These are phyloP conservation scores for Rhorus exstirpatorius DNA, from an alignment of 2,888 invertebrate species.

Conservation along the genomic window DNA sequence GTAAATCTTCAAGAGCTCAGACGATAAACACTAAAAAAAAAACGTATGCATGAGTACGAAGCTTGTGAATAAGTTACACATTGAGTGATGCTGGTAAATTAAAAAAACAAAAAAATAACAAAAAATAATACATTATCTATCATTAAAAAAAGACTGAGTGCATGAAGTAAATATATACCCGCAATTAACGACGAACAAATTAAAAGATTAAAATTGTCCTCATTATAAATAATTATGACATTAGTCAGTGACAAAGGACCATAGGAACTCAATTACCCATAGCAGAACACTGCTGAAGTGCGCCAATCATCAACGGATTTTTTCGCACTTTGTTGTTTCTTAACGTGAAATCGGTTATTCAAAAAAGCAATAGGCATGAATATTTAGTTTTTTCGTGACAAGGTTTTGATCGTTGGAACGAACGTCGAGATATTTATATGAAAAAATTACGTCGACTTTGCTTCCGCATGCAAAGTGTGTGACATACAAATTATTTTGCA, in stretches of 20 bases:
- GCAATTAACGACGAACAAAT: neutral
- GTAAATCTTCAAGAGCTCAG: constrained; percentile 23
- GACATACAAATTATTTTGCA: neutral
- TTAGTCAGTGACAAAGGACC: neutral
- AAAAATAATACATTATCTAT: neutral
- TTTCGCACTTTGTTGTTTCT: too few relatives aligned
- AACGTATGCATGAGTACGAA: neutral
- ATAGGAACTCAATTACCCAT: neutral
- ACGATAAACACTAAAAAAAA: neutral
- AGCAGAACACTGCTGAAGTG: neutral
- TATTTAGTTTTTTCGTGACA: neutral
- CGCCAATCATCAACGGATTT: constrained; percentile 8
- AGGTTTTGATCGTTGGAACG: neutral
- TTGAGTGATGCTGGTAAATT: constrained; percentile 29
- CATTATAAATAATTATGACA: constrained; percentile 19
- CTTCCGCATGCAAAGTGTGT: neutral
- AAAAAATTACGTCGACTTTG: too few relatives aligned
- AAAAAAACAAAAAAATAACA: neutral
- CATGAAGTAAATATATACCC: constrained; percentile 7
- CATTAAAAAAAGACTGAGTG: constrained; percentile 6
- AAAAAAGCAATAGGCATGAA: too few relatives aligned
- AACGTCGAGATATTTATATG: too few relatives aligned
- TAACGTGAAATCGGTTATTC: neutral
- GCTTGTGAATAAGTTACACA: constrained; percentile 37
- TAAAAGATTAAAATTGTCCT: neutral